Evolutionary conservation across 2,113 vertebrate genomes (phyloP).

Genomic region (Numida meleagris): DNA sequence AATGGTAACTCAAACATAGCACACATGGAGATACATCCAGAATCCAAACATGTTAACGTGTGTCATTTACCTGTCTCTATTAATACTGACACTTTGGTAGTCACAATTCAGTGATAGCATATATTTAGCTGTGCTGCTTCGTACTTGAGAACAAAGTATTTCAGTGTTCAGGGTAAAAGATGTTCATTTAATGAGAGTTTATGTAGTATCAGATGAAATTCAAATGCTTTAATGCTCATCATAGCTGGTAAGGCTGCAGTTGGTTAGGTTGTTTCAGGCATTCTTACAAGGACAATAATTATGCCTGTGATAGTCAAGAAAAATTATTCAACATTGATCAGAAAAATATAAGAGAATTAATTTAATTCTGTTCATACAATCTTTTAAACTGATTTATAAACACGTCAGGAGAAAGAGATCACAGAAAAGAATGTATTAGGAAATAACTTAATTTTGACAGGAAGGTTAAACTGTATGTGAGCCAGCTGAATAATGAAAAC

Average conservation of each 20-base stretch:
- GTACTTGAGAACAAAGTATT: slow-evolving; percentile 13
- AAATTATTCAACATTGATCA: slow-evolving; percentile 48
- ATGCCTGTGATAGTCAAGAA: slow-evolving; percentile 24
- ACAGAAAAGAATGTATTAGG: slow-evolving; percentile 54
- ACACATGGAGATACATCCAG: not conserved
- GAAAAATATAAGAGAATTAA: slow-evolving; percentile 66
- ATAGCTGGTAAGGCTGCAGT: not conserved
- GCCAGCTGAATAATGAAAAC: slow-evolving; percentile 71
- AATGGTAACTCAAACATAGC: not conserved
- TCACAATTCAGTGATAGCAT: not conserved
- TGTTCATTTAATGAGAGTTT: slow-evolving; percentile 9
- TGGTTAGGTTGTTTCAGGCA: slow-evolving; percentile 30
- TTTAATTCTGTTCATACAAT: slow-evolving; percentile 28
- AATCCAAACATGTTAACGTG: not conserved
- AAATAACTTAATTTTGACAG: slow-evolving; percentile 66
- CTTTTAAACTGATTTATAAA: slow-evolving; percentile 73
- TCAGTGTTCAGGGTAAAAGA: slow-evolving; percentile 44
- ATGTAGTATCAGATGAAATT: slow-evolving; percentile 20
- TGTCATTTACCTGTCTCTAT: not conserved
- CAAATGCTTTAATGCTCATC: slow-evolving; percentile 33
- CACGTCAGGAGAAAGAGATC: slow-evolving; percentile 41
- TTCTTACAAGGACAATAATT: slow-evolving; percentile 43
- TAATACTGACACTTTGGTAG: not conserved
- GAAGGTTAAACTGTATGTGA: slow-evolving; percentile 49
- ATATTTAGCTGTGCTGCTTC: not conserved